phyloP scores from a whole-genome alignment of 2,888 invertebrate species.

The Epinotia demarniana region DNA sequence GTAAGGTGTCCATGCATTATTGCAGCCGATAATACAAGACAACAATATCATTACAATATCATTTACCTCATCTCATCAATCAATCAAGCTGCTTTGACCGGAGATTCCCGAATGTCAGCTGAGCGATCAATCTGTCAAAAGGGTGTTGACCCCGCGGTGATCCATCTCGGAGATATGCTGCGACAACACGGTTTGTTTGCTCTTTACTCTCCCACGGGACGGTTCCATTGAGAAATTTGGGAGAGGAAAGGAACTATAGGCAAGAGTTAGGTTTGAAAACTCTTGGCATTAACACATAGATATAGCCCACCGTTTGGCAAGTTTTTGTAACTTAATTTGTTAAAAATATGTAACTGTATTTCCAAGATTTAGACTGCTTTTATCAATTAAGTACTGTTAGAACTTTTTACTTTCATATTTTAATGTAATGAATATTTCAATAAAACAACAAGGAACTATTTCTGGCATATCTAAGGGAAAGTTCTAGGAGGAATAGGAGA shows the following conservation, averaged over 20 bases:
- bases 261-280: not conserved
- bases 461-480: not conserved
- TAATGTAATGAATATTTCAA: no score
- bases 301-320: not conserved
- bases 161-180: conserved; percentile 36
- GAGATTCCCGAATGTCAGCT: conserved; percentile 34
- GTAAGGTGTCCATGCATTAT: no score
- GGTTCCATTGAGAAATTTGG: conserved; percentile 29
- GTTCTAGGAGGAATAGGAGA: no score
- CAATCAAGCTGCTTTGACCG: conserved; percentile 32
- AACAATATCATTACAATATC: conserved; percentile 29
- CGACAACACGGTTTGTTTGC: conserved; percentile 34
- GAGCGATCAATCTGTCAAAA: conserved; percentile 36
- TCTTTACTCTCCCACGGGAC: conserved; percentile 34
- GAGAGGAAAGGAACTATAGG: conserved; percentile 1
- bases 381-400: no score
- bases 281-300: not conserved
- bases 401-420: no score
- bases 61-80: conserved; percentile 33
- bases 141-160: conserved; percentile 33
- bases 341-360: not conserved
- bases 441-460: not conserved
- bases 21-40: no score
- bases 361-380: not conserved
- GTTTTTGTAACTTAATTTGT: not conserved